phyloP scores from a whole-genome alignment of 1,140 invertebrate species.

The Pseudomyrmex pallidus region DNA sequence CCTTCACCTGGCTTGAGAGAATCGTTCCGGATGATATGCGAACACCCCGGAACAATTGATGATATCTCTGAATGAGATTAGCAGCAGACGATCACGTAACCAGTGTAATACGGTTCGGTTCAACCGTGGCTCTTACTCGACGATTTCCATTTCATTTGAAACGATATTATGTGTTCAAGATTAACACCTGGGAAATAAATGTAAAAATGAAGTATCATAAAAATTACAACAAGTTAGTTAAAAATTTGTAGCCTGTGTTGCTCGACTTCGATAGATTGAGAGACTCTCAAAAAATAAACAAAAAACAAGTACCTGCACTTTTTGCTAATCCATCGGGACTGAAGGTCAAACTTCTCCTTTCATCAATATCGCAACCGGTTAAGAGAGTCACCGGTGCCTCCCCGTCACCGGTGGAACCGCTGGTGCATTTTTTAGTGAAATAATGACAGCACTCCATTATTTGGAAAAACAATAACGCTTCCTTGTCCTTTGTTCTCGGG shows the following conservation, averaged over 20 bases:
- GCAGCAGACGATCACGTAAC: constrained; percentile 61
- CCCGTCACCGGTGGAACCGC: constrained; percentile 82
- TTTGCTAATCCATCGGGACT: constrained; percentile 86
- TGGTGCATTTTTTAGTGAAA: constrained; percentile 87
- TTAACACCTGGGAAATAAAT: constrained; percentile 85
- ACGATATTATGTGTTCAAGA: constrained; percentile 88
- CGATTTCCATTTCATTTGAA: constrained; percentile 89
- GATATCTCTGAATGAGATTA: constrained; percentile 62
- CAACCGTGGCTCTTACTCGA: constrained; percentile 88
- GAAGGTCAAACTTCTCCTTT: constrained; percentile 77
- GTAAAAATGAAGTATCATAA: not conserved
- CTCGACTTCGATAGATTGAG: not conserved
- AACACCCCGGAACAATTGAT: not conserved
- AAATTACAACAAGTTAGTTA: not conserved
- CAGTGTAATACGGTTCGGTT: constrained; percentile 74
- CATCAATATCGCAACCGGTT: constrained; percentile 84
- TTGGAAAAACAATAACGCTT: constrained; percentile 89
- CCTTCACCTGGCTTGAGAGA: constrained; percentile 35
- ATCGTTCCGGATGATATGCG: constrained; percentile 1
- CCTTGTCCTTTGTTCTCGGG: constrained; percentile 89
- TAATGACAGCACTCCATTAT: constrained; percentile 90
- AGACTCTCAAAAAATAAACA: not conserved
- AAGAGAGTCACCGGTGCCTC: constrained; percentile 86
- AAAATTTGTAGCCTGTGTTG: not conserved
- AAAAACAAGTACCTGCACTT: constrained; percentile 84